Percentiles rank a stretch among this genome's conserved stretches.
Evolutionary conservation across 2,888 invertebrate species (phyloP).

Genomic region (Chrysomela aeneicollis): DNA sequence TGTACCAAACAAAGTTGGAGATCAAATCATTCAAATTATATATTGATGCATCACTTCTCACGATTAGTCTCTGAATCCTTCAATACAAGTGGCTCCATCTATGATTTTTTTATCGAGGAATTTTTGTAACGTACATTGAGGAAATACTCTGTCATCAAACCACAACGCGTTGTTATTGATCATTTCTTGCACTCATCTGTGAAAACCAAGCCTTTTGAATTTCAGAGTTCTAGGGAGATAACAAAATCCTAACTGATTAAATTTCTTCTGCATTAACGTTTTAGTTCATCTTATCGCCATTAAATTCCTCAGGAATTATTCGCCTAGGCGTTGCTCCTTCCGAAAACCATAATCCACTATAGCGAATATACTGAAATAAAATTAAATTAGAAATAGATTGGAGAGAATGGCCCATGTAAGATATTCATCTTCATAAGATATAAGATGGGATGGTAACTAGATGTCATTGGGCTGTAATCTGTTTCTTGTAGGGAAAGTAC

Average conservation of each 20-base stretch:
- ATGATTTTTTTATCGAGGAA: neutral
- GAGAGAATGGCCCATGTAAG: too few relatives aligned
- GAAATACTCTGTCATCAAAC: too few relatives aligned
- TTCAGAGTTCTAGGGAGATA: neutral
- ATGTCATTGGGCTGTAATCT: too few relatives aligned
- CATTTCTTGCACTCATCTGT: neutral
- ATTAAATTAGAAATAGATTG: too few relatives aligned
- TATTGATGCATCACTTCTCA: neutral
- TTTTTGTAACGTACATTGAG: neutral
- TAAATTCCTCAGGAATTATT: conserved; percentile 35
- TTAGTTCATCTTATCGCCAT: conserved; percentile 32
- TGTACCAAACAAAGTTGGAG: too few relatives aligned
- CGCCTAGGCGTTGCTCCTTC: neutral
- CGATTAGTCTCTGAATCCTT: neutral
- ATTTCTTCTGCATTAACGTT: conserved; percentile 24
- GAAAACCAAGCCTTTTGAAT: neutral
- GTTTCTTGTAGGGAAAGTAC: too few relatives aligned
- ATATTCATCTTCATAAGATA: too few relatives aligned
- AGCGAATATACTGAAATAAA: too few relatives aligned
- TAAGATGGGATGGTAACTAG: too few relatives aligned
- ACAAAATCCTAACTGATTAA: neutral
- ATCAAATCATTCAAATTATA: too few relatives aligned
- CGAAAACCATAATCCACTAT: neutral
- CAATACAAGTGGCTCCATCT: too few relatives aligned
- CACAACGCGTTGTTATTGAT: too few relatives aligned